Evolutionary conservation across 2,888 invertebrate genomes (phyloP), one percentile per base, ranked within the genome.

Genomic region (Agonopterix subpropinquella): DNA sequence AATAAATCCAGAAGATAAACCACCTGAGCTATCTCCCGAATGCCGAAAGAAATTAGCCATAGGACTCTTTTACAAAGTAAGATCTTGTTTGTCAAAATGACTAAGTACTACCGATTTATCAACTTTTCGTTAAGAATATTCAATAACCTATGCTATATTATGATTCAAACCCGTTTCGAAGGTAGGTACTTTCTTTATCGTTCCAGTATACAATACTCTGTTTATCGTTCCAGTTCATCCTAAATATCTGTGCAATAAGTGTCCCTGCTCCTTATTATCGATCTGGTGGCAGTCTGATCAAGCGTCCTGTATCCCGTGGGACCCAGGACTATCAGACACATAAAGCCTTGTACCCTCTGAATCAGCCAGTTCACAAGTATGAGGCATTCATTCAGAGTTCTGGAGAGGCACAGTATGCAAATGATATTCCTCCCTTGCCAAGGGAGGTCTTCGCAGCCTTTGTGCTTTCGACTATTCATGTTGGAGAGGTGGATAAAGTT

Each of bases 31-130:
- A 0, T 89, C 92, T 0, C 91, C 92, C 0, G 89, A 88, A 44
- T 94, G 92, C 60, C 89, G 96, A 15, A 92, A 91, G 64, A 90
- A 90, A 45, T 74, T 96, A 28, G 94, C 95, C 0, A 82, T 93
- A 49, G 90, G 92, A 11, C 80, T 97, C 1, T 92, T 96, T 62
- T 97, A 96, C 71, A 96, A 95, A 90, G 94, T 93, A 72, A 65
- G 42, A 35, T 28, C 28, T 28, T 28, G 28, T 28, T 28, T 5
- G 28, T 1, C 28, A 28, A 28, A 28, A 15, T 15, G 1, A 15
- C 15, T 15, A 15, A 15, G n/a, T n/a, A n/a, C n/a, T n/a, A n/a
- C n/a, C n/a, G n/a, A n/a, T n/a, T n/a, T n/a, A n/a, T n/a, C n/a
- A n/a, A n/a, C n/a, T n/a, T n/a, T n/a, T n/a, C n/a, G n/a, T n/a